Evolutionary conservation across 2,797 vertebrate genomes (phyloP).

Genomic region (Fringilla coelebs): DNA sequence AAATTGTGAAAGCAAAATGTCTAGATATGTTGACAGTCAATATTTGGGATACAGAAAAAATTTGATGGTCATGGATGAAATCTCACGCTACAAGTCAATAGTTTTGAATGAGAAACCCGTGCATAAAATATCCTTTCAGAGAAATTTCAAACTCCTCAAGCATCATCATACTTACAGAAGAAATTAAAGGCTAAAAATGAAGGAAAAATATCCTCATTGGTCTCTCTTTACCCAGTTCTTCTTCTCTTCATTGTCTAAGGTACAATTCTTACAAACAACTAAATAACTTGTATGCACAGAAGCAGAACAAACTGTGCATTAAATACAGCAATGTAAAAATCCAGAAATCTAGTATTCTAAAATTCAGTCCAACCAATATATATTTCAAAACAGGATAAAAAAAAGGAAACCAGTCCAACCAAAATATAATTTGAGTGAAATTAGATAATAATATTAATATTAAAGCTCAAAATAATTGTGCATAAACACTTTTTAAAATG

Average conservation of each 20-base stretch:
- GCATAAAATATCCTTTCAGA: background rate
- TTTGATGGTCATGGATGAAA: background rate
- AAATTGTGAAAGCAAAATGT: background rate
- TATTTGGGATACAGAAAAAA: background rate
- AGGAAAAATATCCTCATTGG: background rate
- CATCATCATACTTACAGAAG: background rate
- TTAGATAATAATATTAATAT: accelerated
- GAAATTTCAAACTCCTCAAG: background rate
- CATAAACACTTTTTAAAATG: background rate
- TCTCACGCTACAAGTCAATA: background rate
- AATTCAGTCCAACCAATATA: background rate
- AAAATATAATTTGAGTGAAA: background rate
- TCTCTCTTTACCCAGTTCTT: background rate
- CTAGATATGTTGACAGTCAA: background rate
- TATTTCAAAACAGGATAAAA: background rate
- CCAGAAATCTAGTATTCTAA: background rate
- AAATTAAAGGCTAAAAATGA: background rate
- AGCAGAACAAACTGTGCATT: background rate
- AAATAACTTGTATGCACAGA: background rate
- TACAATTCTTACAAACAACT: background rate
- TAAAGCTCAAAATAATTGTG: background rate
- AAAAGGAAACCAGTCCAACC: background rate
- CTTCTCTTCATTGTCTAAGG: background rate
- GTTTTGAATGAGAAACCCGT: background rate
- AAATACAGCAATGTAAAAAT: background rate